Evolutionary conservation across 2,113 vertebrate genomes (phyloP), one percentile per base, ranked within the genome.

Genomic region (Aptenodytes patagonicus): DNA sequence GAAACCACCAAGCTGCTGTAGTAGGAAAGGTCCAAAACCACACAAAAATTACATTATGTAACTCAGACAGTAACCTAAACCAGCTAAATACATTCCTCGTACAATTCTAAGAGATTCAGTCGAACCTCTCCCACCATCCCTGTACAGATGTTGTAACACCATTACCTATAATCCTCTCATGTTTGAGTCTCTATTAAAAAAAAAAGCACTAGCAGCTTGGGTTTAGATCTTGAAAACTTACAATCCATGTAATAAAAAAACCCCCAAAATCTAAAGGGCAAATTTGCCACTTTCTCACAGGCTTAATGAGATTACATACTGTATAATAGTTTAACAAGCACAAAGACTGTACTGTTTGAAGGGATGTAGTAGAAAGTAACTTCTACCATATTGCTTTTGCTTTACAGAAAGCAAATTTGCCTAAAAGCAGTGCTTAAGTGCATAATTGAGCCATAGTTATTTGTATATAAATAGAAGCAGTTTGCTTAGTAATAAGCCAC

Each of bases 381-480:
- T 77, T 90, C 54, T 90, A 54, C 65, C 69, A 28, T 54, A 73
- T 34, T 71, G 32, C 34, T 83, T 88, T 94, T 90, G 68, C 69
- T 87, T 84, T 91, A 65, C 44, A 84, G 89, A 87, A 69, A 79
- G 77, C 28, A 51, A 52, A 89, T 87, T 85, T 89, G 26, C 46
- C 89, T 89, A 85, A 91, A 76, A 87, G 61, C 61, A 54, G 16
- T 76, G 47, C 62, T 82, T 49, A 79, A 87, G 65, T 68, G 54
- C 61, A 58, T 93, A 86, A 95, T 32, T 82, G 83, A 95, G 61
- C 83, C 65, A 69, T 69, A 84, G 70, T 84, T 96, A 76, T 84
- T 87, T 95, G 62, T 91, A 32, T 79, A 95, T 91, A 95, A 95
- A 96, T 92, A 95, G 96, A 89, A 95, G 62, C 44, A 92, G 61